Evolutionary conservation across 1,140 invertebrate species (phyloP).

Genomic region (Pemphigus obesinymphae): DNA sequence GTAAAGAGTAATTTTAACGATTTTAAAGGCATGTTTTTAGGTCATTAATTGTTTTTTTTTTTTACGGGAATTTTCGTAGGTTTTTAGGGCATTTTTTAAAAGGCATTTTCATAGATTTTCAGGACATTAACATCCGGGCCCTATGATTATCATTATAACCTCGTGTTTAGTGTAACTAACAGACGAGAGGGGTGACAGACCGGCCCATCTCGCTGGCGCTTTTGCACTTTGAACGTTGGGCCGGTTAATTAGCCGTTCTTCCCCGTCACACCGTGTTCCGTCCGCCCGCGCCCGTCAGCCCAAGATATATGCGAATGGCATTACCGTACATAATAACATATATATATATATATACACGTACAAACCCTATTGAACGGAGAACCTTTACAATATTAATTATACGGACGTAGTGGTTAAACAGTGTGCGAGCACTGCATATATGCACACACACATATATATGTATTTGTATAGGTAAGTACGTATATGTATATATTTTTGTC

Average conservation of each 20-base stretch:
- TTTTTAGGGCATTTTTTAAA: too few relatives aligned
- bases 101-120: too few relatives aligned
- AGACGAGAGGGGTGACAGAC: background rate
- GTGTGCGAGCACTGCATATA: background rate
- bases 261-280: too few relatives aligned
- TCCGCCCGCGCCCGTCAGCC: background rate
- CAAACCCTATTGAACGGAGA: background rate
- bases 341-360: too few relatives aligned
- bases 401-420: background rate
- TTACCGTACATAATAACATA: too few relatives aligned
- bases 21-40: too few relatives aligned
- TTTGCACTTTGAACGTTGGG: background rate
- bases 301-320: background rate
- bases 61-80: too few relatives aligned
- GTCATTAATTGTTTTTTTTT: too few relatives aligned
- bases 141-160: background rate
- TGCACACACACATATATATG: background rate
- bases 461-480: background rate
- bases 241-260: background rate
- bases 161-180: background rate
- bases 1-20: too few relatives aligned
- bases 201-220: background rate
- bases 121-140: too few relatives aligned
- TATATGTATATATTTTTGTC: background rate
- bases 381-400: constrained; percentile 32